A percentile compares a stretch with the other conserved stretches of the same genome.
Evolutionary conservation across 2,113 vertebrate genomes (phyloP).

Genomic region (Oryzias woworae): DNA sequence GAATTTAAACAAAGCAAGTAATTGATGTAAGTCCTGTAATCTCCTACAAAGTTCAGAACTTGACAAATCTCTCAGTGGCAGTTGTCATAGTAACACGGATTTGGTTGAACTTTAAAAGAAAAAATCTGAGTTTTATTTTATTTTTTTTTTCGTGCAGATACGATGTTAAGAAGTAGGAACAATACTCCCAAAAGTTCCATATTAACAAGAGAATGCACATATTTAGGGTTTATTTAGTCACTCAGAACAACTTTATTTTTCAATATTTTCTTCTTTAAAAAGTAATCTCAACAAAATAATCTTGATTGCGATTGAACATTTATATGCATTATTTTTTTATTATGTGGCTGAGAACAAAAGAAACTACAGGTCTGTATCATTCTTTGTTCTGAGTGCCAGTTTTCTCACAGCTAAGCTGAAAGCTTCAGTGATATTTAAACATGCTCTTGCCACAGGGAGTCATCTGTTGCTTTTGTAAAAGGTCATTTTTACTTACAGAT

Average conservation of each 20-base stretch:
- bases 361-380: too few relatives aligned
- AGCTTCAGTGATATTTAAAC: constrained; percentile 48
- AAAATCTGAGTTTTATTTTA: constrained; percentile 6
- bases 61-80: constrained; percentile 42
- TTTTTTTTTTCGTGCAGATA: constrained; percentile 6
- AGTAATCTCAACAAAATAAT: not conserved
- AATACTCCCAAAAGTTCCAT: constrained; percentile 39
- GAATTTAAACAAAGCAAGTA: constrained; percentile 12
- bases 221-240: constrained; percentile 7
- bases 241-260: not conserved
- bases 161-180: constrained; percentile 22
- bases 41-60: constrained; percentile 22
- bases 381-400: too few relatives aligned
- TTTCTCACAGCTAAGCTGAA: too few relatives aligned
- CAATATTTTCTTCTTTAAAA: constrained; percentile 3
- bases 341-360: not conserved
- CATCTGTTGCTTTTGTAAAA: constrained; percentile 55
- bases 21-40: constrained; percentile 42
- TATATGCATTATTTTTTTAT: constrained; percentile 1
- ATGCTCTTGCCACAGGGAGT: constrained; percentile 53
- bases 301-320: not conserved
- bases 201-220: constrained; percentile 14
- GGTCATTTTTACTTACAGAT: constrained; percentile 64
- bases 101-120: constrained; percentile 39
- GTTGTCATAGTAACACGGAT: constrained; percentile 62